Base-by-base conservation (phyloP, 2,797 vertebrate genomes). In the Discoglossus pictus region DNA sequence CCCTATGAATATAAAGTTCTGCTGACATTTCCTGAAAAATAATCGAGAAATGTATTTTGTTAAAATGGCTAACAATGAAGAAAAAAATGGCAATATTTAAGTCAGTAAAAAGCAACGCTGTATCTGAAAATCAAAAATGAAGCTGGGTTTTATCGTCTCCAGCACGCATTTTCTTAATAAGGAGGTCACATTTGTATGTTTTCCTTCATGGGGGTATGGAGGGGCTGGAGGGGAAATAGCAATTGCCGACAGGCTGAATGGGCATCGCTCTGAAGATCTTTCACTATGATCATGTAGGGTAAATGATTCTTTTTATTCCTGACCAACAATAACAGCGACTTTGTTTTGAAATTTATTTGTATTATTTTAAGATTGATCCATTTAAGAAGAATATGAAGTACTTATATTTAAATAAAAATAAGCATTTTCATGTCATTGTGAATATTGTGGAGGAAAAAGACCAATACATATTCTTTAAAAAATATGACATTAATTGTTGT, bases 241-340 rank as follows among this genome's bases (percentile, higher is more conserved):
- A 27, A 68, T 43, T 24, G 55, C 65, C 17, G 9, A 2, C n/a
- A 61, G 44, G 36, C 55, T 52, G 25, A 52, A 67, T 59, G n/a
- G 38, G 35, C 24, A 18, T 31, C 10, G 54, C 24, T 58, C 23
- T 9, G 13, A 44, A 68, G 44, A 68, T 60, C 31, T 58, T 52
- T 68, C 65, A 52, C 46, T 50, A 43, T 52, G 38, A 59, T 52
- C 47, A 44, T 47, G 39, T 40, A 52, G 55, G 27, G 47, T 34
- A 64, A 50, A 35, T 52, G 55, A 60, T 60, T 10, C n/a, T 53
- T 43, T 65, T 65, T 54, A 65, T n/a, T 65, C 31, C 62, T 17
- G 51, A 55, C 54, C 44, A 65, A 34, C 46, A 38, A 47, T 17
- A 54, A 38, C 25, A 65, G 39, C 17, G 34, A 47, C 58, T 9